Base-by-base conservation (phyloP, 2,888 invertebrate species). In the Callyntrura guangdongensis region DNA sequence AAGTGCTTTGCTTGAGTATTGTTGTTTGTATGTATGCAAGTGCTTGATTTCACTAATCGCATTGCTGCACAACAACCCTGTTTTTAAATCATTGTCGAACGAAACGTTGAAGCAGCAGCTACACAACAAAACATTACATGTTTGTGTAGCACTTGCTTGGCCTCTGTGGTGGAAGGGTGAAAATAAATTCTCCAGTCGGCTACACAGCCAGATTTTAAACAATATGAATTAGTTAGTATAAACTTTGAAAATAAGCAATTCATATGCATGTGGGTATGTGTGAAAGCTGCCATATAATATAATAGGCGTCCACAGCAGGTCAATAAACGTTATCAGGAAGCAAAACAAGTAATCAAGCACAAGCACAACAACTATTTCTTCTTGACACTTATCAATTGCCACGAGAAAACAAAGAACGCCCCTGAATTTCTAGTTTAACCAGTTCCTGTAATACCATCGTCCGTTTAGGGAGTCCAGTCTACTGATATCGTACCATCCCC, bases 271-370 rank as follows among this genome's bases (percentile, higher is more conserved):
- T 36, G 36, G 36, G 36, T 36, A 36, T 2, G 36, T 36, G 59
- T n/a, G 59, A 59, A 59, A 59, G 59, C 36, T 36, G 36, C 36
- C 6, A 36, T 36, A 36, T 6, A 36, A 36, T 2, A 12, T 22
- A 5, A 56, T n/a, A 11, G 69, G 14, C 9, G 25, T 2, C 53
- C 22, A 49, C 77, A 77, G 6, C 77, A 53, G 77, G 77, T 77
- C 77, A 77, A 77, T 53, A 53, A 56, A 77, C 77, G 77, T 25
- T 77, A 77, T 27, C 22, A 77, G 77, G 22, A 53, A 53, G 53
- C 53, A 77, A 53, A 77, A 56, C 77, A 53, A 53, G 74, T 56
- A 22, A 77, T 20, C 53, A 77, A 14, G 25, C 12, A 47, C 45
- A 64, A 64, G 20, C 25, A 64, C 25, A 64, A 11, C 22, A 4